These are phyloP conservation scores for Catalaphyllia jardinei DNA, from an alignment of 64 coral and sea anemone species.

Conservation along the genomic window DNA sequence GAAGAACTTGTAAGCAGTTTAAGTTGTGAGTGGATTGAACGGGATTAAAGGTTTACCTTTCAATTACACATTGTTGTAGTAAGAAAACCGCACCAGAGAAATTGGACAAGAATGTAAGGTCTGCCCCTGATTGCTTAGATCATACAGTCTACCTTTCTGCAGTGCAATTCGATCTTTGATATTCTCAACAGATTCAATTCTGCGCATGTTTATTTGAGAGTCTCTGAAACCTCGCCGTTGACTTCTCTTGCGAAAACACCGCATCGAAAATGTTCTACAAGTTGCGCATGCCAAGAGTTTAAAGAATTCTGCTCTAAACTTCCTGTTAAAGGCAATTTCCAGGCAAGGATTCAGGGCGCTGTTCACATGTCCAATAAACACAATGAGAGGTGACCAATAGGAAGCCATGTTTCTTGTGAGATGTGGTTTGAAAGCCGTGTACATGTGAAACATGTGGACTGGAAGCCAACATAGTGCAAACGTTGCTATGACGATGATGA, in stretches of 20 bases:
- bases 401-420: not conserved
- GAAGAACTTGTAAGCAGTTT: too few relatives aligned
- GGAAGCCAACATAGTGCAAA: slow-evolving; percentile 21
- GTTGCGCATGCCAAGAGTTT: not conserved
- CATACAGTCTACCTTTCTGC: not conserved
- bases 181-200: not conserved
- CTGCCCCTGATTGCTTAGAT: not conserved
- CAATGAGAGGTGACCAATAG: not conserved
- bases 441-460: slow-evolving; percentile 14
- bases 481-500: slow-evolving; percentile 32
- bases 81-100: not conserved
- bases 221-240: not conserved
- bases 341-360: slow-evolving; percentile 12
- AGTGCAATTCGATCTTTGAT: not conserved
- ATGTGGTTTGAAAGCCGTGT: not conserved
- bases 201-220: not conserved
- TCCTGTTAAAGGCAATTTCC: slow-evolving; percentile 2
- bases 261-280: not conserved
- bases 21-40: too few relatives aligned
- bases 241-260: not conserved
- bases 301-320: slow-evolving; percentile 13
- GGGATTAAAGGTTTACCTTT: not conserved
- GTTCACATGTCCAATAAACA: slow-evolving; percentile 7
- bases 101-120: not conserved
- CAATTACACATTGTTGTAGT: not conserved